phyloP scores from a whole-genome alignment of 2,888 invertebrate species.

The Chydorus sphaericus region DNA sequence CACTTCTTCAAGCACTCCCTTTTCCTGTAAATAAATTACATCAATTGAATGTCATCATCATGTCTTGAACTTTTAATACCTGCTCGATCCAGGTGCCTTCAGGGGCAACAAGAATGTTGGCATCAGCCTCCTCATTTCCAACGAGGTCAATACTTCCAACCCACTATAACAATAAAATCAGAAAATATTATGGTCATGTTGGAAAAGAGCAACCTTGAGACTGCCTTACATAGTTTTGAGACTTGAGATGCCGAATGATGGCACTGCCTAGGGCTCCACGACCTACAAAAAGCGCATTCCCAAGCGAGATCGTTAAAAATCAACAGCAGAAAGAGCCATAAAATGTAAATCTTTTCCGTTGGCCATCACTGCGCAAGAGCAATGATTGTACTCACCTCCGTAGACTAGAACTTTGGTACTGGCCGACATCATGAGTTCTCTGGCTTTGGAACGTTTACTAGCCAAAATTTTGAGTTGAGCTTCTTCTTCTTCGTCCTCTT shows the following conservation, averaged over 20 bases:
- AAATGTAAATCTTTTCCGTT: too few relatives aligned
- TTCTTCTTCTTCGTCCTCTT: background rate
- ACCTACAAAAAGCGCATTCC: constrained; percentile 71
- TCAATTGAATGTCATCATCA: too few relatives aligned
- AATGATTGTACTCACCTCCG: background rate
- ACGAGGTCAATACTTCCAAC: constrained; percentile 76
- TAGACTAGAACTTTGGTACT: background rate
- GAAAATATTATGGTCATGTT: constrained; percentile 11
- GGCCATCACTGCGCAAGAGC: too few relatives aligned
- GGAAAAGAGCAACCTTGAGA: constrained; percentile 18
- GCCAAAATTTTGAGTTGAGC: background rate
- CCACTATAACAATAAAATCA: constrained; percentile 40
- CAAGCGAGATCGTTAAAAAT: too few relatives aligned
- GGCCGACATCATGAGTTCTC: background rate
- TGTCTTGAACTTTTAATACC: constrained; percentile 29
- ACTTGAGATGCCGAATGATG: constrained; percentile 76
- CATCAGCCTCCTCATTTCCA: constrained; percentile 71
- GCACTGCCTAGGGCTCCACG: constrained; percentile 85
- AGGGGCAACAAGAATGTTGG: constrained; percentile 69
- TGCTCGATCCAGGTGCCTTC: constrained; percentile 59
- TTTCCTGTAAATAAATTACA: too few relatives aligned
- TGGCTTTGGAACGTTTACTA: background rate
- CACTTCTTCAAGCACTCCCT: constrained; percentile 49
- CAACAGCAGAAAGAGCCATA: too few relatives aligned
- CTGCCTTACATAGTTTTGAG: constrained; percentile 62